These are phyloP conservation scores for Zoanthus sansibaricus DNA, from an alignment of 92 coral and sea anemone species.

Conservation along the genomic window DNA sequence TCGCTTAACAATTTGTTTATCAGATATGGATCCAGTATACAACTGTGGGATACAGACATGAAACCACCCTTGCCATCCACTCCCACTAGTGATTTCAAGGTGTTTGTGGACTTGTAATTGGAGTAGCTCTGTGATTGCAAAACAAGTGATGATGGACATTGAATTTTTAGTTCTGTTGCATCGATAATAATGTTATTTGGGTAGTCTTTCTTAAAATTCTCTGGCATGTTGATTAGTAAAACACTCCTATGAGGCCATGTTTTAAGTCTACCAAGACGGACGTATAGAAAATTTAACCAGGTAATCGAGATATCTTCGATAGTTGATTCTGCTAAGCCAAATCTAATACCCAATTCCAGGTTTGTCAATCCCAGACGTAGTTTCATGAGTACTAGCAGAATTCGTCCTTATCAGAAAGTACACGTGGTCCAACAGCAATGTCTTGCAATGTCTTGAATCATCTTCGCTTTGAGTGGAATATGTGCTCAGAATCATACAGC, in stretches of 20 bases:
- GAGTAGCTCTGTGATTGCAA: conserved; percentile 63
- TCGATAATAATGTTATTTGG: conserved; percentile 36
- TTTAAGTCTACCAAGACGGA: conserved; percentile 12
- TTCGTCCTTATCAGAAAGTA: conserved; percentile 20
- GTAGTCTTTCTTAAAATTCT: conserved; percentile 11
- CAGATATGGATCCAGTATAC: conserved; percentile 68
- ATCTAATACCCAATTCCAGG: conserved; percentile 15
- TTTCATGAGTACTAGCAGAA: conserved; percentile 23
- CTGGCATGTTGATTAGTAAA: not conserved
- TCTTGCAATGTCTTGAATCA: not conserved
- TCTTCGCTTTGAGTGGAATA: not conserved
- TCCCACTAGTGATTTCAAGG: conserved; percentile 54
- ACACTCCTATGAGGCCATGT: conserved; percentile 36
- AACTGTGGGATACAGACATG: conserved; percentile 52
- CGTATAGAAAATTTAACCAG: conserved; percentile 7
- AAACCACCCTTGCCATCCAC: not conserved
- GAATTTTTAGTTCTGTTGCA: conserved; percentile 13
- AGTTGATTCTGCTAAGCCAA: not conserved
- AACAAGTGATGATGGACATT: conserved; percentile 44
- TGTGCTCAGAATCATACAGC: conserved; percentile 28
- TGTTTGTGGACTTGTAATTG: conserved; percentile 65
- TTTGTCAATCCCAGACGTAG: not conserved
- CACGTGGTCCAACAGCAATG: not conserved
- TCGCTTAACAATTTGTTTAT: conserved; percentile 29
- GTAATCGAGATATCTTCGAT: not conserved